Evolutionary conservation across 2,113 vertebrate species (phyloP).

Genomic region (Carassius carassius): DNA sequence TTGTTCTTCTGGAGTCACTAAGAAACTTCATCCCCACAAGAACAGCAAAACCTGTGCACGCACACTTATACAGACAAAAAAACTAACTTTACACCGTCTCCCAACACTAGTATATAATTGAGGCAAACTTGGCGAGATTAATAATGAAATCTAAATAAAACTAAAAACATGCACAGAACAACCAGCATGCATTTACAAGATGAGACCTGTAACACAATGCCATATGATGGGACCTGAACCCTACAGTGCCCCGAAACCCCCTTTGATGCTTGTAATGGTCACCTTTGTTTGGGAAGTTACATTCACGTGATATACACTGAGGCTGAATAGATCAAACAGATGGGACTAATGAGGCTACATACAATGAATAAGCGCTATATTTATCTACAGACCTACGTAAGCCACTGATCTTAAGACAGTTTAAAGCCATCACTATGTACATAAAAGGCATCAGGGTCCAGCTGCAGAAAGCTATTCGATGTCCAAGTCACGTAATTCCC

Average conservation of each 20-base stretch:
- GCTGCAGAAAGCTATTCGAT: constrained; percentile 46
- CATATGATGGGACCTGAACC: constrained; percentile 39
- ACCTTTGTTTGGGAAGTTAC: constrained; percentile 57
- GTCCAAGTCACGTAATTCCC: constrained; percentile 37
- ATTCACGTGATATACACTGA: constrained; percentile 66
- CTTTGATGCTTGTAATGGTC: neutral
- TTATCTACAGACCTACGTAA: constrained; percentile 55
- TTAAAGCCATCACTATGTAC: constrained; percentile 53
- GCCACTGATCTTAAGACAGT: constrained; percentile 53
- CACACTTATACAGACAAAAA: constrained; percentile 12
- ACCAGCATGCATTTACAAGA: constrained; percentile 79
- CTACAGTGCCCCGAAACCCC: constrained; percentile 53
- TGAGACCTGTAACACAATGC: constrained; percentile 62
- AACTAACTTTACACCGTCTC: constrained; percentile 54
- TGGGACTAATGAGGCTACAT: constrained; percentile 72
- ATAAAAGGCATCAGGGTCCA: constrained; percentile 53
- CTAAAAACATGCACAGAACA: constrained; percentile 71
- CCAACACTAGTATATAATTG: constrained; percentile 63
- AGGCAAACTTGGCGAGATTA: constrained; percentile 76
- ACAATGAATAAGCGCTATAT: constrained; percentile 66
- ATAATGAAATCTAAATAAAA: constrained; percentile 51
- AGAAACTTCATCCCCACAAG: neutral
- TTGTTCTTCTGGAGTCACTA: neutral
- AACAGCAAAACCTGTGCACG: neutral
- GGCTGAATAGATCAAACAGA: constrained; percentile 58